Evolutionary conservation across 2,888 invertebrate species (phyloP).

Genomic region (Pseudococcus viburni): DNA sequence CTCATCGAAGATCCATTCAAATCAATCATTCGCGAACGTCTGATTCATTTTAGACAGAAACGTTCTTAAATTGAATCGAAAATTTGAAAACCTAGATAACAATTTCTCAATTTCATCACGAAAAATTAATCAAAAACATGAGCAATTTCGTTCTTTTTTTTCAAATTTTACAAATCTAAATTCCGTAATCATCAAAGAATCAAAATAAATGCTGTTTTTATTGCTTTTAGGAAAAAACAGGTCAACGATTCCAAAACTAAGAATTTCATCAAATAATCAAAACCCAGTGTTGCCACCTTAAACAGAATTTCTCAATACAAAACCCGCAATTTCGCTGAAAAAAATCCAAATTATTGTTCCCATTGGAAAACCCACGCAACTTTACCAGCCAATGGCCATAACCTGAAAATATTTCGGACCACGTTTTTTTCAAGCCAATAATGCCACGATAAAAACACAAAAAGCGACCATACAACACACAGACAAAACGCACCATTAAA

Average conservation of each 20-base stretch:
- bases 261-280: background rate
- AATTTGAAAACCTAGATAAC: background rate
- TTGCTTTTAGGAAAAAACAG: too few species aligned
- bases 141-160: background rate
- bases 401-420: background rate
- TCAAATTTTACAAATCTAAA: background rate
- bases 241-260: background rate
- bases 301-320: background rate
- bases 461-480: constrained; percentile 31
- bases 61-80: background rate
- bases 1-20: background rate
- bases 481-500: constrained; percentile 9
- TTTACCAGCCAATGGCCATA: background rate
- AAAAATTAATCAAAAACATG: background rate
- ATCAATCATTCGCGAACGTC: background rate
- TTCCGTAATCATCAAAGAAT: too few species aligned
- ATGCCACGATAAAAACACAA: background rate
- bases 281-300: background rate
- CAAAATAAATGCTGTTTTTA: too few species aligned
- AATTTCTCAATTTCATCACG: background rate
- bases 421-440: background rate
- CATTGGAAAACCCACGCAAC: background rate
- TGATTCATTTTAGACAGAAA: background rate
- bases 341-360: too few species aligned
- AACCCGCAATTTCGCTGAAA: too few species aligned